Percentiles rank a stretch among this genome's conserved stretches.
Conservation (phyloP, 2,113 vertebrate genomes). For the Actinemys pallida region DNA sequence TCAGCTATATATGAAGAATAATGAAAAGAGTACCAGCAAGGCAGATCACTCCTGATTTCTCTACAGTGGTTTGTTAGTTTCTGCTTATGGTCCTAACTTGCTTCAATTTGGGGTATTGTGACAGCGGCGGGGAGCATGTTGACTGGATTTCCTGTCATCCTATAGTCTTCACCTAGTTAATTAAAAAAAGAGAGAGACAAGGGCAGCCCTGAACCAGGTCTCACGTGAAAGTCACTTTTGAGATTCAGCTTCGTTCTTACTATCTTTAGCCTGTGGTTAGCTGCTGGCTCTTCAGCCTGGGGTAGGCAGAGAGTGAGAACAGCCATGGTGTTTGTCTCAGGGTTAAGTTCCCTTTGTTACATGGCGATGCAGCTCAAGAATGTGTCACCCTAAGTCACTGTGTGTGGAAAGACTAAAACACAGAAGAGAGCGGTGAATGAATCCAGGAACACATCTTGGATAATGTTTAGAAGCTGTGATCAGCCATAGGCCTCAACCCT, state of each 20-base stretch:
- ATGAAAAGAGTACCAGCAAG: background rate
- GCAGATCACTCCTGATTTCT: background rate
- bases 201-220: background rate
- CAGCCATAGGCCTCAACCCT: background rate
- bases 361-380: background rate
- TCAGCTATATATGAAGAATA: background rate
- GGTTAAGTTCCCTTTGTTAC: background rate
- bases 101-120: background rate
- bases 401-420: background rate
- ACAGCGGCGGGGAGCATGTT: background rate
- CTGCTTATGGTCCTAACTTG: background rate
- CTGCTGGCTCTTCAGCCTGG: background rate
- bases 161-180: background rate
- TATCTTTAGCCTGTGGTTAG: conserved; percentile 16
- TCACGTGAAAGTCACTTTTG: background rate
- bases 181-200: background rate
- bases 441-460: background rate
- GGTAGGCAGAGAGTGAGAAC: background rate
- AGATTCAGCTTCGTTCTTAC: no score
- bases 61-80: background rate
- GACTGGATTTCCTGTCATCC: background rate
- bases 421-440: background rate
- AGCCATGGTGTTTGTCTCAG: background rate
- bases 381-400: background rate
- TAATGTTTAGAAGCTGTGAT: background rate